Percentiles rank a stretch among this genome's conserved stretches.
Evolutionary conservation across 2,888 invertebrate species (phyloP).

Genomic region (Pantelozetes paolii): DNA sequence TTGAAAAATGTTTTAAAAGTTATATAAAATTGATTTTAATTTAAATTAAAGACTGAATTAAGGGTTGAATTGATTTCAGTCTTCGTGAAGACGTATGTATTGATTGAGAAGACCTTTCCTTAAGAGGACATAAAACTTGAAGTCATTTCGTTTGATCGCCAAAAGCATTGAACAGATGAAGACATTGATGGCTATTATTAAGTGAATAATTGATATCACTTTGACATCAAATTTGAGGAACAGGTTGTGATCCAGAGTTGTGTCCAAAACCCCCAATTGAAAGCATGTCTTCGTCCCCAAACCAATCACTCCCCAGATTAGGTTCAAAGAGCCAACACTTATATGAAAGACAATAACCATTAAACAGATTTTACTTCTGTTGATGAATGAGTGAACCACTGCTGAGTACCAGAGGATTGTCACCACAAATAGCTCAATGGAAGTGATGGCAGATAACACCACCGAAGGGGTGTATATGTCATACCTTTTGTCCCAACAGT

Average conservation of each 20-base stretch:
- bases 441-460: background rate
- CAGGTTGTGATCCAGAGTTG: background rate
- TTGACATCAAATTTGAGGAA: background rate
- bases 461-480: background rate
- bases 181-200: background rate
- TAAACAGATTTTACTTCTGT: background rate
- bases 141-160: slow-evolving; percentile 33
- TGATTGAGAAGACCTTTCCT: slow-evolving; percentile 18
- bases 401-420: background rate
- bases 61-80: no score
- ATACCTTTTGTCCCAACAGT: background rate
- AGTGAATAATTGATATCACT: background rate
- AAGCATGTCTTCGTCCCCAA: background rate
- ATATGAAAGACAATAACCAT: background rate
- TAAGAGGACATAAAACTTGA: slow-evolving; percentile 37
- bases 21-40: no score
- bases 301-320: background rate
- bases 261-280: background rate
- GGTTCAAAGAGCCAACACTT: background rate
- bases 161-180: slow-evolving; percentile 29
- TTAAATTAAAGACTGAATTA: no score
- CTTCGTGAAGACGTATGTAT: background rate
- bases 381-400: background rate
- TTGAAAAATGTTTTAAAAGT: no score
- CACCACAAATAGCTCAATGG: background rate